Conservation (phyloP, 2,113 vertebrate species). For the Cephalopholis sonnerati region DNA sequence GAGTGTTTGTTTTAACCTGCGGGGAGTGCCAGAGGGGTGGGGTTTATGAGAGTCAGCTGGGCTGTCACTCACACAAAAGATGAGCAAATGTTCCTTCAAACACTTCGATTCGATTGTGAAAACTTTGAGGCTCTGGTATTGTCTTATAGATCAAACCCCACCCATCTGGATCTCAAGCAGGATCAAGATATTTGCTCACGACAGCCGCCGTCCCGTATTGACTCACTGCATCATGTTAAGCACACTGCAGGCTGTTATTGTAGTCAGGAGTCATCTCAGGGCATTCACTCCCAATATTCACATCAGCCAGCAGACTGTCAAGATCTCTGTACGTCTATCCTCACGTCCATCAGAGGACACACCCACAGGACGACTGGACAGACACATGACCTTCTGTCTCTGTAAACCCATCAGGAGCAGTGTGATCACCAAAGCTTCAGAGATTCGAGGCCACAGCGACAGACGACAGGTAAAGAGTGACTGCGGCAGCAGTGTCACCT, state of each 20-base stretch:
- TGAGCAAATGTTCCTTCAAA: conserved; percentile 35
- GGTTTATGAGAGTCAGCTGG: background rate
- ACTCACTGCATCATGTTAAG: background rate
- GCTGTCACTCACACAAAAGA: conserved; percentile 34
- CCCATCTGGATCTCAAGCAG: conserved; percentile 32
- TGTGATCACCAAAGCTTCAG: conserved; percentile 57
- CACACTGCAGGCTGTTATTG: background rate
- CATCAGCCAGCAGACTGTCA: too few species aligned
- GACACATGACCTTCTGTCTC: conserved; percentile 28
- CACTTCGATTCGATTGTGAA: conserved; percentile 36
- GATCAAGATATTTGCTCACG: conserved; percentile 51
- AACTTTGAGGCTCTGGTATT: conserved; percentile 28
- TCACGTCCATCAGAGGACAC: background rate
- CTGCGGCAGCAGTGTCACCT: conserved; percentile 54
- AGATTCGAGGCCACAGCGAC: conserved; percentile 25
- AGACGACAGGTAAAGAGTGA: conserved; percentile 53
- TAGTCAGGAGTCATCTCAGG: conserved; percentile 11
- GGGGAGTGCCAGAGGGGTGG: conserved; percentile 52
- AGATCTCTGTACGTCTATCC: too few species aligned
- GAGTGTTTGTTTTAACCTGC: conserved; percentile 59
- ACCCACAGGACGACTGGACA: background rate
- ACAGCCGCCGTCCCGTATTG: conserved; percentile 34
- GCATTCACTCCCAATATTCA: background rate
- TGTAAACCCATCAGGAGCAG: conserved; percentile 56
- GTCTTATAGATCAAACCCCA: conserved; percentile 17